phyloP scores from a whole-genome alignment of 1,140 invertebrate genomes.

The Druon quercuslanigerum region DNA sequence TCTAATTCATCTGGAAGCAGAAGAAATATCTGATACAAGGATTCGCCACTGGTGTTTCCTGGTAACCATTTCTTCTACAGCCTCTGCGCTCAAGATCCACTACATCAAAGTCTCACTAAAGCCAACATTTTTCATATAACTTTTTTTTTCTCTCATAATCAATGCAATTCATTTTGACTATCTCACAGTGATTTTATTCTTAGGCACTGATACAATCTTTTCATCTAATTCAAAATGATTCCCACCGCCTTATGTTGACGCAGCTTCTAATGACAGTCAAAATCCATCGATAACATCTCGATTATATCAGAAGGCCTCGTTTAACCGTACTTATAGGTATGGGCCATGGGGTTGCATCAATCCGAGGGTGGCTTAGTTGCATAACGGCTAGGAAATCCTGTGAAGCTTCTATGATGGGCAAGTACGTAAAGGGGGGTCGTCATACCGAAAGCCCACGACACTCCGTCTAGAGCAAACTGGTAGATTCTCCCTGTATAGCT shows the following conservation, averaged over 20 bases:
- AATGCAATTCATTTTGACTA: too few species aligned
- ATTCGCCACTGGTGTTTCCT: too few species aligned
- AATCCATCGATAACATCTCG: constrained; percentile 67
- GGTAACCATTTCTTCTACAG: too few species aligned
- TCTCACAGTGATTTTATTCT: too few species aligned
- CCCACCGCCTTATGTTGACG: constrained; percentile 43
- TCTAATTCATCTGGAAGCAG: too few species aligned
- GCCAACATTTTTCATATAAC: too few species aligned
- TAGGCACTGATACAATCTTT: too few species aligned
- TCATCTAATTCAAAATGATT: neutral
- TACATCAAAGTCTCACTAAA: too few species aligned
- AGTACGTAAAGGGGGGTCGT: constrained; percentile 47
- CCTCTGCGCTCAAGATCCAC: too few species aligned
- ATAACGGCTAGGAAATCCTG: constrained; percentile 61
- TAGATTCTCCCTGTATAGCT: constrained; percentile 44
- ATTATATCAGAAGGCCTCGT: constrained; percentile 60
- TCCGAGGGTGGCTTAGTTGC: constrained; percentile 52
- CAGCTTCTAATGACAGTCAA: constrained; percentile 60
- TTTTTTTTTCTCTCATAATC: too few species aligned
- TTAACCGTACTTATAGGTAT: constrained; percentile 57
- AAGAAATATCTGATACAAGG: too few species aligned
- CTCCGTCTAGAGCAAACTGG: constrained; percentile 46
- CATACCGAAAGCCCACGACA: constrained; percentile 38
- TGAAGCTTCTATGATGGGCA: constrained; percentile 50
- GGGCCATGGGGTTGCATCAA: constrained; percentile 37